phyloP scores from a whole-genome alignment of 2,113 vertebrate genomes.

The Otolemur garnettii region DNA sequence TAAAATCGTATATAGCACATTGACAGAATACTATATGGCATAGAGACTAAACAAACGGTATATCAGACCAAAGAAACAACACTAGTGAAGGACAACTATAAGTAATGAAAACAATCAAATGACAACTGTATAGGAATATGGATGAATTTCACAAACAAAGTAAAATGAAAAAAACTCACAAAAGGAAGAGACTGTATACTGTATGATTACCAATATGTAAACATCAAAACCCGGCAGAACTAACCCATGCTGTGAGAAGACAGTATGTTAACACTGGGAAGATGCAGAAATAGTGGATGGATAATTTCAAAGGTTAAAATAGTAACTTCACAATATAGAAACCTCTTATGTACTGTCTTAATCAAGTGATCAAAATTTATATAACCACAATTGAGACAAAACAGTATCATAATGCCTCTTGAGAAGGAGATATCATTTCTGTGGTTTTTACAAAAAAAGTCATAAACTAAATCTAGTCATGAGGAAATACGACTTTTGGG shows the following conservation, averaged over 20 bases:
- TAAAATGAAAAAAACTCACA: background rate
- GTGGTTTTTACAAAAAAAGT: background rate
- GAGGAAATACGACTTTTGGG: background rate
- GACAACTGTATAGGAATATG: background rate
- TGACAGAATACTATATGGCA: background rate
- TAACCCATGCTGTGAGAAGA: background rate
- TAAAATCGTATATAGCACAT: background rate
- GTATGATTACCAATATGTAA: background rate
- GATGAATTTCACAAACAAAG: background rate
- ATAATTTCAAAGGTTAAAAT: conserved; percentile 1
- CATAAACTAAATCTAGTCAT: background rate
- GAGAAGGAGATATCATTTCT: background rate
- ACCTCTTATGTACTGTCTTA: background rate
- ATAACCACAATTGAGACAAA: background rate
- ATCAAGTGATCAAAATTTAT: background rate
- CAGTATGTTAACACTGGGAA: background rate
- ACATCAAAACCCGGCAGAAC: background rate
- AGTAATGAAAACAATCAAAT: background rate
- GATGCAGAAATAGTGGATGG: background rate
- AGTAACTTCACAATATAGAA: background rate
- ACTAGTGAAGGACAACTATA: no score
- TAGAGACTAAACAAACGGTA: background rate
- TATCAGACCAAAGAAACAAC: background rate
- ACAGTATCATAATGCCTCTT: background rate
- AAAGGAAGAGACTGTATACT: background rate